Evolutionary conservation across 2,113 vertebrate species (phyloP).

Genomic region (Carassius carassius): DNA sequence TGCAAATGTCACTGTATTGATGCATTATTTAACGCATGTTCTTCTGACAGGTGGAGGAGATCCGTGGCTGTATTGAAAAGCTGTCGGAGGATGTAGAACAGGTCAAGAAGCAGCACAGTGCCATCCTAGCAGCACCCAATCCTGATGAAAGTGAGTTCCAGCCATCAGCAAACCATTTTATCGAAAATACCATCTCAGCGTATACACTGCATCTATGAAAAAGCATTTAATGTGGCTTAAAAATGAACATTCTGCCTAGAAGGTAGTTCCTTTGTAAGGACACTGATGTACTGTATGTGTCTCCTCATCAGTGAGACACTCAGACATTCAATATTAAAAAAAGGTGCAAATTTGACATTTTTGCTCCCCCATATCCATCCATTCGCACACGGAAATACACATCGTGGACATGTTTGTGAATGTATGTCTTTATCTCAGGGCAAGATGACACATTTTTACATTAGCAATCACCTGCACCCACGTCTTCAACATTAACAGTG

Average conservation of each 20-base stretch:
- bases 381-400: neutral
- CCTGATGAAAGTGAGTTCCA: constrained; percentile 89
- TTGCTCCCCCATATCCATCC: neutral
- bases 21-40: neutral
- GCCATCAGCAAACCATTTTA: neutral
- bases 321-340: neutral
- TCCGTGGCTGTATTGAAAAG: constrained; percentile 91
- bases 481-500: neutral
- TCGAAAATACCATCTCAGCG: neutral
- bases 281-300: neutral
- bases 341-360: too few relatives aligned
- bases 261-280: neutral
- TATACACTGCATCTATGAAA: neutral
- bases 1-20: neutral
- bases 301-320: neutral
- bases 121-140: constrained; percentile 91
- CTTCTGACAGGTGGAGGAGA: constrained; percentile 84
- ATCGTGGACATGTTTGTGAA: neutral
- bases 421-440: constrained; percentile 13
- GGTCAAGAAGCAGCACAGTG: constrained; percentile 94
- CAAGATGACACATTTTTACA: neutral
- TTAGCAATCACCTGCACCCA: constrained; percentile 12
- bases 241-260: neutral
- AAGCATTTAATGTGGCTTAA: neutral
- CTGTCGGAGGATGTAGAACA: constrained; percentile 92